These are phyloP conservation scores for Elmis aenea DNA, from an alignment of 2,888 invertebrate genomes.

Conservation along the genomic window DNA sequence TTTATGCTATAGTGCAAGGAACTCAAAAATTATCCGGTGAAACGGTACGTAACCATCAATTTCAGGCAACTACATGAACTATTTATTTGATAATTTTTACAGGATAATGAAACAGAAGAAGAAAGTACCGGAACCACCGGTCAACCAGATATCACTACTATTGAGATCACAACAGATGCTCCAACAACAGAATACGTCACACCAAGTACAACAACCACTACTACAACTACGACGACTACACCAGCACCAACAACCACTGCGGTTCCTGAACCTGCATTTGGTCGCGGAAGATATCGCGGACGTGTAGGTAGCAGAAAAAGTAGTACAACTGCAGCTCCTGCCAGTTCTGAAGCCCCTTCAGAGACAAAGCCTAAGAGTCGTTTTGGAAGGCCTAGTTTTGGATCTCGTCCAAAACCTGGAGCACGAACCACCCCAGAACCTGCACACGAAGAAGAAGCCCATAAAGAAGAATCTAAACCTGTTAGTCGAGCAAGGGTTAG, in stretches of 20 bases:
- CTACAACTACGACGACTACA: constrained; percentile 53
- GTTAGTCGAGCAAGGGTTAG: constrained; percentile 36
- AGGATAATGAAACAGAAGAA: constrained; percentile 40
- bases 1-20: constrained; percentile 72
- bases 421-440: constrained; percentile 41
- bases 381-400: constrained; percentile 44
- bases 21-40: constrained; percentile 51
- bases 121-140: constrained; percentile 20
- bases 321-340: constrained; percentile 41
- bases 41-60: constrained; percentile 23
- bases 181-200: constrained; percentile 50
- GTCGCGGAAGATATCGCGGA: constrained; percentile 31
- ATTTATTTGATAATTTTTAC: constrained; percentile 1
- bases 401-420: constrained; percentile 47
- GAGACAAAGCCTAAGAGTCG: constrained; percentile 46
- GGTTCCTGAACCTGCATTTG: constrained; percentile 38
- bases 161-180: constrained; percentile 40
- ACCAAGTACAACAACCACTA: constrained; percentile 52
- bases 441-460: constrained; percentile 37
- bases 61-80: constrained; percentile 6
- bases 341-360: constrained; percentile 33
- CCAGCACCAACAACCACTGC: constrained; percentile 52
- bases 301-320: constrained; percentile 38
- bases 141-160: constrained; percentile 35
- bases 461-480: constrained; percentile 45